These are phyloP conservation scores for Hypotaenidia philippensis DNA, from an alignment of 2,797 vertebrate genomes.

Conservation along the genomic window DNA sequence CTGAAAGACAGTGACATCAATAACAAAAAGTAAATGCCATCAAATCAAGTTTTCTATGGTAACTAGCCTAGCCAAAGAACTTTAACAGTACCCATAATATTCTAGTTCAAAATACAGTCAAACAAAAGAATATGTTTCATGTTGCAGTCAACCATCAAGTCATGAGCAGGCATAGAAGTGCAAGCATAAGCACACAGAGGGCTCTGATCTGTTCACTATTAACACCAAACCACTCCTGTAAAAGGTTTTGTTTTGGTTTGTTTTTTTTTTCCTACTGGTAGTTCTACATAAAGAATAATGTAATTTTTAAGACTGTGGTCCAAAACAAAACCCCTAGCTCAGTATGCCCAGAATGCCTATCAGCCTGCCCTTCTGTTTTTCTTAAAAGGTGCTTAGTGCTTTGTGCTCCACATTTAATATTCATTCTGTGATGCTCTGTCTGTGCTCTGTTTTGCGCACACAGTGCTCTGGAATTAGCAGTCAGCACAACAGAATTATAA, in stretches of 20 bases:
- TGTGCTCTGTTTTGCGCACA: background rate
- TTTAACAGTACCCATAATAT: background rate
- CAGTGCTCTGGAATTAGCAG: background rate
- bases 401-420: background rate
- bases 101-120: background rate
- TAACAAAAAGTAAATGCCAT: background rate
- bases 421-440: background rate
- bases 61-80: background rate
- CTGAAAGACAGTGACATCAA: background rate
- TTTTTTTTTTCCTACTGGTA: background rate
- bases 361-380: background rate
- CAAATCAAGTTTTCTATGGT: background rate
- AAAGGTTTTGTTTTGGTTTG: background rate
- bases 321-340: background rate
- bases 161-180: rapidly evolving
- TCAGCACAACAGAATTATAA: background rate
- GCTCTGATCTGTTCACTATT: background rate
- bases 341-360: background rate
- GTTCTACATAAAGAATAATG: background rate
- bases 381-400: background rate
- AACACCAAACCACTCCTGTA: background rate
- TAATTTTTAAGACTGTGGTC: background rate
- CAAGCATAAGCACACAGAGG: background rate
- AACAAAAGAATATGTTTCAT: background rate
- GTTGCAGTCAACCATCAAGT: background rate